Evolutionary conservation across 53 echinoderm and acorn worm genomes (phyloP).

Genomic region (Luidia sarsii): DNA sequence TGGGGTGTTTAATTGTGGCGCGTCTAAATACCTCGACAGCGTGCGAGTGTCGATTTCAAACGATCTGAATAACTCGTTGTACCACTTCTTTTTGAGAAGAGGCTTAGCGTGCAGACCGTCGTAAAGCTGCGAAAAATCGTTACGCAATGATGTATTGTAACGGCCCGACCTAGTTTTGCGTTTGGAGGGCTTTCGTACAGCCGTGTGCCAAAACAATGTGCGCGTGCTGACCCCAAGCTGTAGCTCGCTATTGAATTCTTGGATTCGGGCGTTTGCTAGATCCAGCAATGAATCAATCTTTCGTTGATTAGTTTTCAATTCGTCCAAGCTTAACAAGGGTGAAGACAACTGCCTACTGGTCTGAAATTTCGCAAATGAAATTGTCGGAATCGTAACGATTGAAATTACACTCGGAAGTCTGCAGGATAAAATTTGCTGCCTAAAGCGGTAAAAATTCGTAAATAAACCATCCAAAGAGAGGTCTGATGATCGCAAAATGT

Average conservation of each 20-base stretch:
- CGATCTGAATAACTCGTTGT: too few relatives aligned
- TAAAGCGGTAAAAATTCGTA: neutral
- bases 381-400: neutral
- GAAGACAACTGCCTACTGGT: too few relatives aligned
- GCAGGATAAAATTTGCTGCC: constrained; percentile 1
- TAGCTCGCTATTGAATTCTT: neutral
- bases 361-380: neutral
- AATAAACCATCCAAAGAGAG: too few relatives aligned
- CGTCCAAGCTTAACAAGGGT: too few relatives aligned
- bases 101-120: constrained; percentile 2
- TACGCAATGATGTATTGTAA: neutral
- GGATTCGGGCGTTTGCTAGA: constrained; percentile 2
- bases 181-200: neutral
- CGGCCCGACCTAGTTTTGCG: neutral
- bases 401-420: neutral
- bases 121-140: constrained; percentile 1
- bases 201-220: neutral
- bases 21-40: too few relatives aligned
- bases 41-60: too few relatives aligned
- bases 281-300: neutral
- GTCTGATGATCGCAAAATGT: too few relatives aligned
- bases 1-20: too few relatives aligned
- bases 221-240: too few relatives aligned
- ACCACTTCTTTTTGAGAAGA: too few relatives aligned
- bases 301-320: neutral